A percentile compares a stretch with the other conserved stretches of the same genome.
phyloP scores from a whole-genome alignment of 1,140 invertebrate genomes.

The Orchesella cincta region DNA sequence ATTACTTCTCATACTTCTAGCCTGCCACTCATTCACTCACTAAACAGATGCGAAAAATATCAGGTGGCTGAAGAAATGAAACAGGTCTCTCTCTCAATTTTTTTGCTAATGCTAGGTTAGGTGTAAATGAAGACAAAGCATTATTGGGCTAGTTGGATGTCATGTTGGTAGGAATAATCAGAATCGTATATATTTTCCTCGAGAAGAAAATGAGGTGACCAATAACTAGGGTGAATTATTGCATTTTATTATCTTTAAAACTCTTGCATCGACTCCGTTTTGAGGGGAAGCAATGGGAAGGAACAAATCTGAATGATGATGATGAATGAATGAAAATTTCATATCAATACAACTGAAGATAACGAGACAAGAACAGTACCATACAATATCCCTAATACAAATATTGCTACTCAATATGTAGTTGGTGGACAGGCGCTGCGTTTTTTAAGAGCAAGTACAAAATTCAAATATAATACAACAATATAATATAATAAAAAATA shows the following conservation, averaged over 20 bases:
- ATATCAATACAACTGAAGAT: conserved; percentile 13
- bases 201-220: conserved; percentile 23
- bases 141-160: too few species aligned
- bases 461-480: too few species aligned
- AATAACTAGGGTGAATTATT: conserved; percentile 17
- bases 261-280: not conserved
- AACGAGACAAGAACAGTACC: conserved; percentile 3
- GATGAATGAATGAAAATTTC: conserved; percentile 28
- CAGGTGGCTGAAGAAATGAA: not conserved
- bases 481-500: too few species aligned
- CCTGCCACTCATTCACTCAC: too few species aligned
- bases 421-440: too few species aligned
- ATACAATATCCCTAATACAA: too few species aligned
- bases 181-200: too few species aligned
- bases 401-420: too few species aligned
- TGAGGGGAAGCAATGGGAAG: conserved; percentile 1
- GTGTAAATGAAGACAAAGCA: not conserved
- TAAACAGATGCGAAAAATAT: conserved; percentile 3
- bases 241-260: conserved; percentile 1
- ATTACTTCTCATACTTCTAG: too few species aligned
- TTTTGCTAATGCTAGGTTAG: conserved; percentile 6
- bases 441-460: not conserved
- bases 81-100: conserved; percentile 9
- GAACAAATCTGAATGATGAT: not conserved
- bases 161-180: not conserved